Percentiles rank a stretch among this genome's conserved stretches.
phyloP scores from a whole-genome alignment of 2,797 vertebrate genomes.

The Saxicola maurus region DNA sequence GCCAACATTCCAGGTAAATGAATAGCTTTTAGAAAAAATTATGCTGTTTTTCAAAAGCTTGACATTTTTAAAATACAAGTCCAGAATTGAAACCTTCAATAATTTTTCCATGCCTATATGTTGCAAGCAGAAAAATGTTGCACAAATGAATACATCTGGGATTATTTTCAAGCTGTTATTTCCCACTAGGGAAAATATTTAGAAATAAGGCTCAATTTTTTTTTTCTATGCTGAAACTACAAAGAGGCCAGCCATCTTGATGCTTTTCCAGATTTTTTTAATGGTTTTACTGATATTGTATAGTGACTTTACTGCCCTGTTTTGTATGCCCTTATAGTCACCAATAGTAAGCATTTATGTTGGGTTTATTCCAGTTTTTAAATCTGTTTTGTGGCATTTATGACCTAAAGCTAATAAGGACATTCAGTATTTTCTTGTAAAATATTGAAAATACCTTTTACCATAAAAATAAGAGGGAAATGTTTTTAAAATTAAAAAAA shows the following conservation, averaged over 20 bases:
- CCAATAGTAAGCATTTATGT: conserved; percentile 70
- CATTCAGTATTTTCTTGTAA: conserved; percentile 70
- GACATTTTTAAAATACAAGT: conserved; percentile 76
- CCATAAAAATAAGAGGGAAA: conserved; percentile 64
- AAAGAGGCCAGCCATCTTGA: conserved; percentile 78
- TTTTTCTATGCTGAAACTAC: conserved; percentile 75
- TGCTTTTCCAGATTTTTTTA: conserved; percentile 77
- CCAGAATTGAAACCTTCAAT: conserved; percentile 76
- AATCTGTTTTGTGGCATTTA: conserved; percentile 77
- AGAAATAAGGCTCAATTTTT: conserved; percentile 73
- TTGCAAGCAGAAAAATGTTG: conserved; percentile 73
- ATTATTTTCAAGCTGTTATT: conserved; percentile 82
- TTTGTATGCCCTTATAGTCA: conserved; percentile 65
- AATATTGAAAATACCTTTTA: conserved; percentile 69
- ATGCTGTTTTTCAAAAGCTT: conserved; percentile 77
- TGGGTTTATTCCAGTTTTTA: conserved; percentile 73
- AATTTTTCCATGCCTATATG: conserved; percentile 78
- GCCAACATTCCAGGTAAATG: conserved; percentile 82
- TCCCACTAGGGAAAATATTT: conserved; percentile 81
- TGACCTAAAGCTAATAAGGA: conserved; percentile 73
- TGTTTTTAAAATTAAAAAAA: conserved; percentile 58
- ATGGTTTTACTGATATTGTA: conserved; percentile 80
- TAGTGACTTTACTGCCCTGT: conserved; percentile 75
- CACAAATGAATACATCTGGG: conserved; percentile 83
- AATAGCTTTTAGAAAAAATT: conserved; percentile 76